A percentile compares a stretch with the other conserved stretches of the same genome.
Conservation (phyloP, 92 coral and sea anemone genomes). For the Virgularia gustaviana region DNA sequence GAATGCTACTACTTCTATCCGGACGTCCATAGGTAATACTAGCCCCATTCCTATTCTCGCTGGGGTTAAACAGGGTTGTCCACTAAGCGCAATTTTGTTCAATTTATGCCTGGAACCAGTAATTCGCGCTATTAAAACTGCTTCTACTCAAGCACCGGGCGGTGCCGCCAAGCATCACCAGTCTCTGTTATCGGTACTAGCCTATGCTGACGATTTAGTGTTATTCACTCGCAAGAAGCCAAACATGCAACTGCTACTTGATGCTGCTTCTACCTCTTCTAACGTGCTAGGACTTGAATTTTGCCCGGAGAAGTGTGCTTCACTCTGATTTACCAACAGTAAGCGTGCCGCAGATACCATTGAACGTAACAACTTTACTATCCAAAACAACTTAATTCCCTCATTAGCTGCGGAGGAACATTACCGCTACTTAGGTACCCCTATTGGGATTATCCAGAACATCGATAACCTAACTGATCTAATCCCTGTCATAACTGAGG, state of each 20-base stretch:
- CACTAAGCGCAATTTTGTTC: slow-evolving; percentile 7
- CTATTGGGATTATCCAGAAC: slow-evolving; percentile 26
- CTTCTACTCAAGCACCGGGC: too few species aligned
- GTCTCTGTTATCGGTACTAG: slow-evolving; percentile 13
- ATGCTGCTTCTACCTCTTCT: slow-evolving; percentile 26
- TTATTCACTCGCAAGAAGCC: not conserved
- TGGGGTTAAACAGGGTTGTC: slow-evolving; percentile 37
- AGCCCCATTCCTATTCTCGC: not conserved
- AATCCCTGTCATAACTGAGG: too few species aligned
- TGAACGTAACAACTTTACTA: not conserved
- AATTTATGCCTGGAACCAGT: not conserved
- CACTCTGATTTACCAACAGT: slow-evolving; percentile 1
- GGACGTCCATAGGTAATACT: not conserved
- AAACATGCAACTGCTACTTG: slow-evolving; percentile 20
- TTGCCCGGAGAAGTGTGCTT: slow-evolving; percentile 21
- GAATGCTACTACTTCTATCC: not conserved
- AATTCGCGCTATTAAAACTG: too few species aligned
- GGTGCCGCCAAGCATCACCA: slow-evolving; percentile 25
- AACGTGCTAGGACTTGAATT: slow-evolving; percentile 24
- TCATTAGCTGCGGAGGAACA: slow-evolving; percentile 18
- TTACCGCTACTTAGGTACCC: slow-evolving; percentile 35
- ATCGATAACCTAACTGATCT: slow-evolving; percentile 13
- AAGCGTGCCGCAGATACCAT: not conserved
- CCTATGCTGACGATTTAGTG: slow-evolving; percentile 40
- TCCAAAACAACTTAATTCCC: slow-evolving; percentile 25